Conservation (phyloP, 2,797 vertebrate species). For the Lutjanus campechanus region DNA sequence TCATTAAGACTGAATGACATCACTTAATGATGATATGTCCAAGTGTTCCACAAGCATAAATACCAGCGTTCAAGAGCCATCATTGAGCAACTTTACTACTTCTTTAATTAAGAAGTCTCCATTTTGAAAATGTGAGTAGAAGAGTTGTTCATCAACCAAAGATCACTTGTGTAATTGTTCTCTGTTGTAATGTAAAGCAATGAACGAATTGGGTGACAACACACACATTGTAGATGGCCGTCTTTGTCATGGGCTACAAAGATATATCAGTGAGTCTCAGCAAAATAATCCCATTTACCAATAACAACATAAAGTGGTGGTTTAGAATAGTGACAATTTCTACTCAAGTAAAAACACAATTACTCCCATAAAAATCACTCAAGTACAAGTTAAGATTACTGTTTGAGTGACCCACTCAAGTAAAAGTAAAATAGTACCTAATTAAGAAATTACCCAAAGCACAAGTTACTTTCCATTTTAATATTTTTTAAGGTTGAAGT, state of each 20-base stretch:
- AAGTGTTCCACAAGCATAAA: background rate
- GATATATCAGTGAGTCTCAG: constrained; percentile 16
- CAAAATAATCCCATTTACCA: constrained; percentile 24
- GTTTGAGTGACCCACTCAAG: too few species aligned
- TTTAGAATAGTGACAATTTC: too few species aligned
- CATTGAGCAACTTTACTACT: background rate
- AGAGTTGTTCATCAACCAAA: constrained; percentile 2
- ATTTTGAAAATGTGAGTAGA: background rate
- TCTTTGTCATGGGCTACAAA: constrained; percentile 32
- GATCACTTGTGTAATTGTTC: constrained; percentile 7
- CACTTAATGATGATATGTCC: too few species aligned
- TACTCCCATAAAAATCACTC: too few species aligned
- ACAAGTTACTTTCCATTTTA: too few species aligned
- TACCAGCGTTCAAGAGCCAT: background rate
- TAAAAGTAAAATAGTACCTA: too few species aligned
- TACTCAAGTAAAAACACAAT: too few species aligned
- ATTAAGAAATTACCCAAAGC: too few species aligned
- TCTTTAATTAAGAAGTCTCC: background rate
- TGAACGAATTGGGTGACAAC: constrained; percentile 9
- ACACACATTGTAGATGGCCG: constrained; percentile 14
- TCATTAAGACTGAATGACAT: constrained; percentile 6
- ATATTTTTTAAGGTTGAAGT: too few species aligned
- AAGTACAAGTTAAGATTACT: too few species aligned
- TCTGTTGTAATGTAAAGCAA: constrained; percentile 14
- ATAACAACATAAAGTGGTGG: background rate